phyloP scores from a whole-genome alignment of 2,888 invertebrate species.

The Drosophila paranaensis region DNA sequence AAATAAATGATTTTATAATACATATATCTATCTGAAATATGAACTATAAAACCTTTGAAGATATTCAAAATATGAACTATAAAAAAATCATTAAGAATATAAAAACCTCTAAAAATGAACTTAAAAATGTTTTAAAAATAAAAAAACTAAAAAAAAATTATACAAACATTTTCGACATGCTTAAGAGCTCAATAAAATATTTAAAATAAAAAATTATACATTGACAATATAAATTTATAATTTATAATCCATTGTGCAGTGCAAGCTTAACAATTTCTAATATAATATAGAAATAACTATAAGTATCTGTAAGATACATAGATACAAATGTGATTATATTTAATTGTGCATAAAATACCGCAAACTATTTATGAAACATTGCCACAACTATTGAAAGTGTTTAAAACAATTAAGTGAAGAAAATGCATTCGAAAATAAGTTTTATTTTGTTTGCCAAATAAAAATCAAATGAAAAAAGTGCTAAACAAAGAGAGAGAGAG shows the following conservation, averaged over 20 bases:
- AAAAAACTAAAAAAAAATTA: no score
- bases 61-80: neutral
- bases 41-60: no score
- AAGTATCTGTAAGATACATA: neutral
- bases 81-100: no score
- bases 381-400: neutral
- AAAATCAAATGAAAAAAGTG: conserved; percentile 29
- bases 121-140: neutral
- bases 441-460: conserved; percentile 22
- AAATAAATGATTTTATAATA: neutral
- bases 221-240: neutral
- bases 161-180: fast-evolving
- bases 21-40: neutral
- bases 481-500: conserved; percentile 16
- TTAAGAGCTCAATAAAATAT: neutral
- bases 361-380: neutral
- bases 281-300: neutral
- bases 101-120: neutral
- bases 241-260: neutral
- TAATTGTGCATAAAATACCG: neutral
- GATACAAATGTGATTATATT: neutral
- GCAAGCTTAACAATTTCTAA: neutral
- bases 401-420: neutral
- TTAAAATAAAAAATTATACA: neutral
- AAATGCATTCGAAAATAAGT: conserved; percentile 8